Base-by-base conservation (phyloP, 1,140 invertebrate species). In the Dryas iulia region DNA sequence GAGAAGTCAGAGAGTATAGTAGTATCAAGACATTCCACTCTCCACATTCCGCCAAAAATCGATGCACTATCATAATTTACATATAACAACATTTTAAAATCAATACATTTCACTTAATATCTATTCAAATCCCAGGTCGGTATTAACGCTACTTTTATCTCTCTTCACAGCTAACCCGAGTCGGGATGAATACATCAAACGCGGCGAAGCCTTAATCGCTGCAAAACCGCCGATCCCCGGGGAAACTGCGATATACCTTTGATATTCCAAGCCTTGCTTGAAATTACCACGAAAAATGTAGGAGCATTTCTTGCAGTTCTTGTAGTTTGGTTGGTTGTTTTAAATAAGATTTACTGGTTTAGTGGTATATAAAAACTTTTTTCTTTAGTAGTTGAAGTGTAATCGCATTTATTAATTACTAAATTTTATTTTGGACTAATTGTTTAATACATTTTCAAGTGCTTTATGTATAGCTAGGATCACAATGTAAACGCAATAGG, bases 131-230 rank as follows among this genome's bases (percentile, higher is more conserved):
- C 74, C 71, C 66, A 39, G 65, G 66, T 47, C 69, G 69, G 74
- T 65, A 73, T 76, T 81, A 81, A 74, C 68, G 64, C 59, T 60
- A 78, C 69, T 79, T 77, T 80, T 82, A 79, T 80, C 74, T 80
- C 74, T 69, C 53, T 72, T 66, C 74, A 67, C 77, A 76, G 73
- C 70, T 73, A 69, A 63, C 61, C 67, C 69, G 59, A 74, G 63
- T 57, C 65, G 69, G 71, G 74, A 78, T 82, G 80, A 83, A 83
- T 83, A 81, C 78, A 81, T 83, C 81, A 83, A 81, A 81, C 67
- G 68, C 69, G 61, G 59, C 69, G 71, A 59, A 59, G 71, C 72
- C 73, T 76, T 79, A 81, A 81, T 81, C 79, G 79, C 61, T 68
- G 72, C 61, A 69, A 75, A 77, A 78, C 74, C 76, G 39, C 69